Conservation (phyloP, 2,113 vertebrate genomes). For the Callochromis pleurospilus region DNA sequence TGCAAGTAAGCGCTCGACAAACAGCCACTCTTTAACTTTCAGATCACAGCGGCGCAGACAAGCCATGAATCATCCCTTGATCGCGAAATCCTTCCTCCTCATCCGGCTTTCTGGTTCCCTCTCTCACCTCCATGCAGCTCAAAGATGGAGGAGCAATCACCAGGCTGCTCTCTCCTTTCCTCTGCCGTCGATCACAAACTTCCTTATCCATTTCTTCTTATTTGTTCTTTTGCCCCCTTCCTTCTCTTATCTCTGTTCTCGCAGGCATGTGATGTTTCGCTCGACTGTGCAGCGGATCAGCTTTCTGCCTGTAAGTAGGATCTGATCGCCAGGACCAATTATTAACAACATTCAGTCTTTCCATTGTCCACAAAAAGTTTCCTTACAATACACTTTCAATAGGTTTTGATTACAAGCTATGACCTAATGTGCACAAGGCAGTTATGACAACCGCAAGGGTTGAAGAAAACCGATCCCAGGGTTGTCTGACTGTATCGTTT, state of each 20-base stretch:
- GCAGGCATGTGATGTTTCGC: constrained; percentile 74
- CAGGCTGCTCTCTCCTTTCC: constrained; percentile 10
- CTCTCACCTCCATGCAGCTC: constrained; percentile 1
- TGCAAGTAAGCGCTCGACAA: constrained; percentile 73
- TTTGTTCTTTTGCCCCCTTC: neutral
- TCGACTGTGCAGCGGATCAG: constrained; percentile 71
- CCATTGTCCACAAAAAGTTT: constrained; percentile 26
- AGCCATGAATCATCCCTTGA: constrained; percentile 30
- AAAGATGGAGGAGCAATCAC: constrained; percentile 14
- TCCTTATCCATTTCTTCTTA: neutral
- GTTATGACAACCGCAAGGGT: constrained; percentile 25
- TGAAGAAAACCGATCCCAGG: constrained; percentile 21
- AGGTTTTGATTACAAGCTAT: constrained; percentile 44
- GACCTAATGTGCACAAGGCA: constrained; percentile 2
- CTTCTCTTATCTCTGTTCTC: constrained; percentile 1
- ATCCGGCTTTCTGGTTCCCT: neutral
- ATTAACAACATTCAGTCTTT: constrained; percentile 38
- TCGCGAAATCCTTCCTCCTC: neutral
- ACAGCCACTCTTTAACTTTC: constrained; percentile 17
- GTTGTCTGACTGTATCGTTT: constrained; percentile 21
- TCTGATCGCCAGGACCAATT: constrained; percentile 42
- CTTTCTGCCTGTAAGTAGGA: constrained; percentile 76
- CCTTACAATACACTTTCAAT: constrained; percentile 32
- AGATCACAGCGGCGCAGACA: neutral
- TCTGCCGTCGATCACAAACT: constrained; percentile 5